phyloP scores from a whole-genome alignment of 2,113 vertebrate genomes.

The Syngnathus typhle region DNA sequence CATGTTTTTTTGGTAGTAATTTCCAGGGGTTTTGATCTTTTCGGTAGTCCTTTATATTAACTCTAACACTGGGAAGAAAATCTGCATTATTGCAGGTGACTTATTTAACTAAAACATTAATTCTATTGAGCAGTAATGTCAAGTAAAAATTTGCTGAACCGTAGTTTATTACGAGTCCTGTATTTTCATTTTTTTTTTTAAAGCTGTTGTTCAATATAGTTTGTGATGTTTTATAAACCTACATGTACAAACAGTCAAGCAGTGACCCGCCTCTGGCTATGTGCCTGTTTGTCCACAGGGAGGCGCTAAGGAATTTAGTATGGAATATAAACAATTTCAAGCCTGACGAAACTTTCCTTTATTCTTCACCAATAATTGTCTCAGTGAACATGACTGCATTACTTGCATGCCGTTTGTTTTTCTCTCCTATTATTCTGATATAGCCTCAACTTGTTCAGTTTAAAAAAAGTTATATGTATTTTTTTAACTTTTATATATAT shows the following conservation, averaged over 20 bases:
- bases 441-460: neutral
- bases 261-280: slow-evolving; percentile 16
- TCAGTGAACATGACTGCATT: slow-evolving; percentile 4
- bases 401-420: slow-evolving; percentile 1
- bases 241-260: neutral
- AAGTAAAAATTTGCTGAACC: neutral
- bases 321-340: slow-evolving; percentile 29
- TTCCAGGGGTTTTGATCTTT: neutral
- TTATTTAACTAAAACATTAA: neutral
- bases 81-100: neutral
- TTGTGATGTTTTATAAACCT: slow-evolving; percentile 2
- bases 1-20: neutral
- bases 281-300: slow-evolving; percentile 39
- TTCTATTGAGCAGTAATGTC: neutral
- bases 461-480: neutral
- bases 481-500: neutral
- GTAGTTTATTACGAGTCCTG: neutral
- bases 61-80: neutral
- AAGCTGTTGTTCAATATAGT: neutral
- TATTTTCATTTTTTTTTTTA: neutral
- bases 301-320: slow-evolving; percentile 36
- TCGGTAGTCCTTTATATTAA: neutral
- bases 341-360: slow-evolving; percentile 19
- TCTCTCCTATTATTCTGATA: neutral
- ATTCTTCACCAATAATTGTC: slow-evolving; percentile 33